A percentile compares a stretch with the other conserved stretches of the same genome.
Evolutionary conservation across 2,113 vertebrate genomes (phyloP).

Genomic region (Chaenocephalus aceratus): DNA sequence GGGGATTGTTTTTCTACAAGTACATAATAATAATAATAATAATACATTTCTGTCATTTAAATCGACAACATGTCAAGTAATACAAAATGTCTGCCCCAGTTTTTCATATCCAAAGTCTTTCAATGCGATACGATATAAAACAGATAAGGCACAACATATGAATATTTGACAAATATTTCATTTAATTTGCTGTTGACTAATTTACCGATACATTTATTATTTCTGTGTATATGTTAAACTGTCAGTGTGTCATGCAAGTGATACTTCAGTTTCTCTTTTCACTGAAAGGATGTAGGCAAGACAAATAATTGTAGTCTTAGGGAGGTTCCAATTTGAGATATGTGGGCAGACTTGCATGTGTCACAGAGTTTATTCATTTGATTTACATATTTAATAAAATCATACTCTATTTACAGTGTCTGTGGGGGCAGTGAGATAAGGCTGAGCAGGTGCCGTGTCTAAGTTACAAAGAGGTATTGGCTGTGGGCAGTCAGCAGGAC

Average conservation of each 20-base stretch:
- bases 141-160: not conserved
- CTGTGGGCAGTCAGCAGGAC: slow-evolving; percentile 66
- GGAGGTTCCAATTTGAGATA: slow-evolving; percentile 32
- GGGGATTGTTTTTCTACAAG: too few relatives aligned
- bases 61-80: too few relatives aligned
- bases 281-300: slow-evolving; percentile 3
- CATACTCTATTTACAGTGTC: slow-evolving; percentile 52
- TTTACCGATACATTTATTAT: not conserved
- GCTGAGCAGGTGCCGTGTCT: slow-evolving; percentile 54
- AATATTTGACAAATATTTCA: not conserved
- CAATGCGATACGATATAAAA: too few relatives aligned
- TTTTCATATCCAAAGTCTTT: too few relatives aligned
- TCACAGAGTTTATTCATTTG: slow-evolving; percentile 46
- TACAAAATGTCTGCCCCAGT: too few relatives aligned
- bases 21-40: too few relatives aligned
- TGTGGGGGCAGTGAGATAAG: slow-evolving; percentile 58
- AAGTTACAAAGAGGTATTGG: slow-evolving; percentile 64
- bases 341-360: slow-evolving; percentile 38
- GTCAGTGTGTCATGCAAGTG: slow-evolving; percentile 4
- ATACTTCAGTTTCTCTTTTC: not conserved
- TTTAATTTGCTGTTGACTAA: not conserved
- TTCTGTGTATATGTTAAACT: not conserved
- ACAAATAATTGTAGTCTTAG: not conserved
- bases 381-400: slow-evolving; percentile 49
- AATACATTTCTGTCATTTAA: too few relatives aligned